phyloP scores from a whole-genome alignment of 30 jellyfish, hydroid and myxozoan species.

The Aurelia aurita complex sp. Pacific region DNA sequence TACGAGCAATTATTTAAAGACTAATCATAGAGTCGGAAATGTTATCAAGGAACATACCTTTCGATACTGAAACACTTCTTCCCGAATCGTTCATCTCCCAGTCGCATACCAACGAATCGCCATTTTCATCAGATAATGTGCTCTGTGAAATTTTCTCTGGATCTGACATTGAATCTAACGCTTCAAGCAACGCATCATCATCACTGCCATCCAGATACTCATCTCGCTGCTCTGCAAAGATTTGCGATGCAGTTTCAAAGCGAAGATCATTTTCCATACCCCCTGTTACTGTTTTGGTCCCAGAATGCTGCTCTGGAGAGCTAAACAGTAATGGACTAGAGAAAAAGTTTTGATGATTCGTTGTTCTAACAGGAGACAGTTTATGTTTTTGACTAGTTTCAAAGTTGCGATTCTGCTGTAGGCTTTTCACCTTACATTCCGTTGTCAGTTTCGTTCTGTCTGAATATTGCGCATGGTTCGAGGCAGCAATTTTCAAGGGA shows the following conservation, averaged over 20 bases:
- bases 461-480: no score
- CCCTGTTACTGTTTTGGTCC: neutral
- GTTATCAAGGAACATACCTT: no score
- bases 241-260: neutral
- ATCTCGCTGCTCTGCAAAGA: neutral
- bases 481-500: no score
- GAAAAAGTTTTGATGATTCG: neutral
- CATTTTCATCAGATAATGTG: neutral
- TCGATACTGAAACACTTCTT: neutral
- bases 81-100: neutral
- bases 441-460: neutral
- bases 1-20: no score
- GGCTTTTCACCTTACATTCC: neutral
- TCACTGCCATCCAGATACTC: constrained; percentile 9
- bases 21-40: no score
- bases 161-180: neutral
- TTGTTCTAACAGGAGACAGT: neutral
- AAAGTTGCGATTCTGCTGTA: no score
- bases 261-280: neutral
- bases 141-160: neutral
- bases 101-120: neutral
- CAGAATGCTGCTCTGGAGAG: neutral
- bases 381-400: no score
- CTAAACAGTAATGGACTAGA: constrained; percentile 20
- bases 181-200: constrained; percentile 5